These are phyloP conservation scores for Magallana nippona DNA, from an alignment of 2,888 invertebrate species.

Conservation along the genomic window DNA sequence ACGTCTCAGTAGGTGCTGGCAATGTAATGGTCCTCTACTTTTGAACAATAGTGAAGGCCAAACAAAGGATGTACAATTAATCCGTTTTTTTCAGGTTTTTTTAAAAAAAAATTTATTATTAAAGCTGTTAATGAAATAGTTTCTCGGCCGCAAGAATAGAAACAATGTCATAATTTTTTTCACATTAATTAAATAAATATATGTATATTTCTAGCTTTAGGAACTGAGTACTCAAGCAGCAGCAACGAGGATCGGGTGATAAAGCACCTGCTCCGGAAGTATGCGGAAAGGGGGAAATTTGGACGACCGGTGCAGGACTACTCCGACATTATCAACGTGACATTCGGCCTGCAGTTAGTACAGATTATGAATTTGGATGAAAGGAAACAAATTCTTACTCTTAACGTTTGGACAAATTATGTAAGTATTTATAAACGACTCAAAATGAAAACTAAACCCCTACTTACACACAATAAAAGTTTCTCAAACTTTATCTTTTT, in stretches of 20 bases:
- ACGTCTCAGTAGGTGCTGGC: too few species aligned
- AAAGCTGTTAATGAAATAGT: too few species aligned
- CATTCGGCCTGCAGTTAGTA: conserved; percentile 77
- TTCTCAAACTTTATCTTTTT: too few species aligned
- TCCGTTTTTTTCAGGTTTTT: too few species aligned
- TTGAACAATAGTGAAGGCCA: too few species aligned
- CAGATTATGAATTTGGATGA: conserved; percentile 80
- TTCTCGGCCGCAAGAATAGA: too few species aligned
- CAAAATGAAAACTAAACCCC: too few species aligned
- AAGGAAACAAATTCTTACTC: conserved; percentile 79
- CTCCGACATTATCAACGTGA: conserved; percentile 73
- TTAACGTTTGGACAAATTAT: conserved; percentile 79
- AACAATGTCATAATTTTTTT: too few species aligned
- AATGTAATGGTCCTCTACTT: too few species aligned
- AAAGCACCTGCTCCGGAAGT: conserved; percentile 62
- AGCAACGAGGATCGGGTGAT: conserved; percentile 45
- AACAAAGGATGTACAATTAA: too few species aligned
- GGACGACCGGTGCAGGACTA: conserved; percentile 77
- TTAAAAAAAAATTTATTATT: too few species aligned
- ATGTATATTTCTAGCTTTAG: neutral
- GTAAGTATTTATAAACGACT: conserved; percentile 68
- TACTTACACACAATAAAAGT: too few species aligned
- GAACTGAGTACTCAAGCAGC: neutral
- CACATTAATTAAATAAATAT: neutral
- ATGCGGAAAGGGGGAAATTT: conserved; percentile 74